Conservation (phyloP, 2,888 invertebrate genomes). For the Xestia ashworthii region DNA sequence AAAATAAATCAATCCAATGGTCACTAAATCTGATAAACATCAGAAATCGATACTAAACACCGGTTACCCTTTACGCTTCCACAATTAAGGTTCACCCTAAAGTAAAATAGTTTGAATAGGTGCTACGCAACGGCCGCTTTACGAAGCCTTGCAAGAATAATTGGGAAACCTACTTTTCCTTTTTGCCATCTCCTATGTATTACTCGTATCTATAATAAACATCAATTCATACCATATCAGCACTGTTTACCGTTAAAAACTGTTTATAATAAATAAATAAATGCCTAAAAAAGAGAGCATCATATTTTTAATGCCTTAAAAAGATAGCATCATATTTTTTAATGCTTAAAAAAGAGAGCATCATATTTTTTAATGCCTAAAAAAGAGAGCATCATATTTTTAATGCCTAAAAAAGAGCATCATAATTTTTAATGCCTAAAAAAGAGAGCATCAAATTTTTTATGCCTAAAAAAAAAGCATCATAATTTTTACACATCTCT, state of each 20-base stretch:
- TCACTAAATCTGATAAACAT: not conserved
- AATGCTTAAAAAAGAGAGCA: too few relatives aligned
- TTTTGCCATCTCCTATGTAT: not conserved
- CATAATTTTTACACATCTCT: too few relatives aligned
- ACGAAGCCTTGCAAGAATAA: slow-evolving; percentile 24
- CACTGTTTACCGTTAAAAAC: too few relatives aligned
- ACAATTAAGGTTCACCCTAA: slow-evolving; percentile 25
- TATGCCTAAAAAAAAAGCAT: too few relatives aligned
- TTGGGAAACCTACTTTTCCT: not conserved
- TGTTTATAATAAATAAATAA: too few relatives aligned
- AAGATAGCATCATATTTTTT: too few relatives aligned
- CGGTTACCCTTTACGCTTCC: not conserved
- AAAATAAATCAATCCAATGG: not conserved
- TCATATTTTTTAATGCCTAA: too few relatives aligned
- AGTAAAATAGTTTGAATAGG: slow-evolving; percentile 33
- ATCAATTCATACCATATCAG: not conserved
- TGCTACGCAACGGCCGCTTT: not conserved
- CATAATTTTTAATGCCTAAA: too few relatives aligned
- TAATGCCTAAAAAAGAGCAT: too few relatives aligned
- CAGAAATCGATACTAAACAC: slow-evolving; percentile 3
- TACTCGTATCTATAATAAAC: not conserved
- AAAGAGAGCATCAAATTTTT: too few relatives aligned
- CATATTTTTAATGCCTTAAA: not conserved
- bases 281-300: too few relatives aligned
- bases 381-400: too few relatives aligned